phyloP scores from a whole-genome alignment of 2,113 vertebrate species.

The Corapipo altera region DNA sequence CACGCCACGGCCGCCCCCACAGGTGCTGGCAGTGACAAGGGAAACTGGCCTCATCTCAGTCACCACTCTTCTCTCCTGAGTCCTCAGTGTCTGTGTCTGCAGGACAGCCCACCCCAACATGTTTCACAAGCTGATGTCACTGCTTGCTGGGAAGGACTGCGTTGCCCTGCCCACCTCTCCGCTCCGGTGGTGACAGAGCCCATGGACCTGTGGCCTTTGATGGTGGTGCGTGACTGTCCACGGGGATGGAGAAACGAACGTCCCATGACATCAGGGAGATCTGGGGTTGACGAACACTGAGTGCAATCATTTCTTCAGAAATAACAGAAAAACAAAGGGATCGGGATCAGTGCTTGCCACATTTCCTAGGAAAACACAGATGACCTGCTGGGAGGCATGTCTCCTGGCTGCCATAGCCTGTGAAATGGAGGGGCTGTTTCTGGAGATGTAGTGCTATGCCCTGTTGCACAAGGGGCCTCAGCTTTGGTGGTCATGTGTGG shows the following conservation, averaged over 20 bases:
- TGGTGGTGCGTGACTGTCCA: background rate
- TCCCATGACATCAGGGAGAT: rapidly evolving
- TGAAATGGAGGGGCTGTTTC: background rate
- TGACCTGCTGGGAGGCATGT: background rate
- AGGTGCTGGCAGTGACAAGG: background rate
- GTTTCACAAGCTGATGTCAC: background rate
- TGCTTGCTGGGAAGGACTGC: rapidly evolving
- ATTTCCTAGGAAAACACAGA: background rate
- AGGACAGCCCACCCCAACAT: background rate
- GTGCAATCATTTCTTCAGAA: background rate
- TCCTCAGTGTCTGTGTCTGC: rapidly evolving
- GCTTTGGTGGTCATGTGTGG: background rate
- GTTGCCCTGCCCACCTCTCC: background rate
- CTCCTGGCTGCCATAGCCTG: background rate
- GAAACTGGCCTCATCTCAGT: background rate
- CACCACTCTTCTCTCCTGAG: background rate
- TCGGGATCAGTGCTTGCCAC: background rate
- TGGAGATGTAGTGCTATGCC: background rate
- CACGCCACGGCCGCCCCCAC: background rate
- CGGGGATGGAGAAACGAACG: rapidly evolving
- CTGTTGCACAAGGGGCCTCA: background rate
- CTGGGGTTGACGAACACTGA: background rate
- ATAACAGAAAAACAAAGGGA: background rate
- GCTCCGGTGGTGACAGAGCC: rapidly evolving
- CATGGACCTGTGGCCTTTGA: rapidly evolving